A percentile compares a stretch with the other conserved stretches of the same genome.
Conservation (phyloP, 2,888 invertebrate genomes). For the Cerastis leucographa region DNA sequence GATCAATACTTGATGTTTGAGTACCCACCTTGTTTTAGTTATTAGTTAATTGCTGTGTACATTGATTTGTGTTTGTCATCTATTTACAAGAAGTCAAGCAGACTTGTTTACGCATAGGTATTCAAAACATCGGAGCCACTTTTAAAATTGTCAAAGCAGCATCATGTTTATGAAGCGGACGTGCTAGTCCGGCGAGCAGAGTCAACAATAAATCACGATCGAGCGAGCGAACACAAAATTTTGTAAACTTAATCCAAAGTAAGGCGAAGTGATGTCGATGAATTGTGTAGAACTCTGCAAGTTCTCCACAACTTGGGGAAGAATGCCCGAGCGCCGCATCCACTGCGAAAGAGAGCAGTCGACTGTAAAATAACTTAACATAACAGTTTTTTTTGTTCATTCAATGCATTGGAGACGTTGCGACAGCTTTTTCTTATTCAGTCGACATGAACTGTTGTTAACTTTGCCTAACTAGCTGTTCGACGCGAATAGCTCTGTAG, state of each 20-base stretch:
- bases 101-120: constrained; percentile 18
- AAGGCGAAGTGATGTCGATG: constrained; percentile 76
- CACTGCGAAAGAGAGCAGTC: constrained; percentile 75
- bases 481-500: constrained; percentile 52
- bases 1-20: background rate
- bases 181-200: constrained; percentile 60
- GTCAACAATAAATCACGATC: constrained; percentile 75
- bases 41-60: constrained; percentile 8
- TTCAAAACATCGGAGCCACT: constrained; percentile 30
- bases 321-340: constrained; percentile 73
- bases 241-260: constrained; percentile 80
- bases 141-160: constrained; percentile 40
- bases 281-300: constrained; percentile 78
- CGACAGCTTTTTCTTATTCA: constrained; percentile 70
- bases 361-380: constrained; percentile 82
- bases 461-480: constrained; percentile 72
- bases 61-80: no score
- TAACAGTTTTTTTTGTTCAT: constrained; percentile 74
- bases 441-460: constrained; percentile 72
- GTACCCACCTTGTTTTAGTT: background rate
- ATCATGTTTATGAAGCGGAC: constrained; percentile 62
- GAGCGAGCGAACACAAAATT: constrained; percentile 75
- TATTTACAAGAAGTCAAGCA: background rate
- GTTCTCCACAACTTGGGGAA: constrained; percentile 76
- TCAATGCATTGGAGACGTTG: constrained; percentile 59